Evolutionary conservation across 2,888 invertebrate genomes (phyloP).

Genomic region (Apoda limacodes): DNA sequence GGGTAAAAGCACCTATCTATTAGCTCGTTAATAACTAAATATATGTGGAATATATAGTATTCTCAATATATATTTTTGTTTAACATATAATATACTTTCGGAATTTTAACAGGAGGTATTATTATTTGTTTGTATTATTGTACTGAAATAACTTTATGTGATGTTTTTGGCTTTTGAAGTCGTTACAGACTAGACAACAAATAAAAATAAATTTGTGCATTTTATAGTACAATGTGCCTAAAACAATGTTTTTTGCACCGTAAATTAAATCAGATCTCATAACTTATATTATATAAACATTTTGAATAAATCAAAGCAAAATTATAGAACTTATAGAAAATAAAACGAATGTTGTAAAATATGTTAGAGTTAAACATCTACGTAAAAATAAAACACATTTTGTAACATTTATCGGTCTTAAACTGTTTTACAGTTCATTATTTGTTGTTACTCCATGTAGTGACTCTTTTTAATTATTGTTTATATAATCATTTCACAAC

Average conservation of each 20-base stretch:
- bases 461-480: no score
- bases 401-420: constrained; percentile 54
- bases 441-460: constrained; percentile 35
- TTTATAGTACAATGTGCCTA: not conserved
- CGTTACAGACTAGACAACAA: no score
- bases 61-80: constrained; percentile 40
- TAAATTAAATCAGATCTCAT: constrained; percentile 52
- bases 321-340: constrained; percentile 57
- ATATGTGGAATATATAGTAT: constrained; percentile 35
- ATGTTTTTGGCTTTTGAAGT: no score
- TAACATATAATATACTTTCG: constrained; percentile 54
- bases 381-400: constrained; percentile 48
- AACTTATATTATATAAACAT: constrained; percentile 40
- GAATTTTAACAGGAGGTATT: constrained; percentile 61
- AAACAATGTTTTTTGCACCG: constrained; percentile 33
- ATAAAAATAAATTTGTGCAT: no score
- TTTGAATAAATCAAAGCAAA: constrained; percentile 67
- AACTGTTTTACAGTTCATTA: constrained; percentile 54
- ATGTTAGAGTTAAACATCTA: constrained; percentile 50
- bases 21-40: constrained; percentile 38
- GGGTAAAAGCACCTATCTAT: constrained; percentile 62
- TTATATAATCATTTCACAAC: constrained; percentile 47
- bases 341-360: constrained; percentile 51
- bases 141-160: constrained; percentile 41
- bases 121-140: constrained; percentile 33